Percentiles rank a stretch among this genome's conserved stretches.
phyloP scores from a whole-genome alignment of 2,888 invertebrate species.

The Ellobium chinense region DNA sequence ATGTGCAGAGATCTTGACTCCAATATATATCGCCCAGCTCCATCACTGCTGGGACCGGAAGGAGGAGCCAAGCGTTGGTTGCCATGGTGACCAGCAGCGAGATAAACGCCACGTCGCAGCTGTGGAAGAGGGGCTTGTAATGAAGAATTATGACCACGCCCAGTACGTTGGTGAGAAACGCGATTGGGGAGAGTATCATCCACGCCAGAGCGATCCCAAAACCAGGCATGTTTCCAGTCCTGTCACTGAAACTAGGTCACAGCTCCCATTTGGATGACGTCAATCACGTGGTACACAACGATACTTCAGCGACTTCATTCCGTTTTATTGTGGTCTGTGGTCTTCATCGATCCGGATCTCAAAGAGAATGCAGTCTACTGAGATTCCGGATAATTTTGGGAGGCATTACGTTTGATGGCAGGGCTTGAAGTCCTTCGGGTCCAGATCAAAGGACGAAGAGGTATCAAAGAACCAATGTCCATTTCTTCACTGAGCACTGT shows the following conservation, averaged over 20 bases:
- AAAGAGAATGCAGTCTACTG: no score
- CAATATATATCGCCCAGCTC: slow-evolving; percentile 48
- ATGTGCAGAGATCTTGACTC: slow-evolving; percentile 41
- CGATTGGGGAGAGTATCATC: slow-evolving; percentile 63
- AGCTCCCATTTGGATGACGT: neutral
- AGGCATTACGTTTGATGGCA: no score
- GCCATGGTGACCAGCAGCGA: slow-evolving; percentile 63
- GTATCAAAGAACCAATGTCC: no score
- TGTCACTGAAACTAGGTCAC: neutral
- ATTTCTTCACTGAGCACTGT: no score
- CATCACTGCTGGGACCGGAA: slow-evolving; percentile 61
- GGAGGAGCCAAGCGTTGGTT: slow-evolving; percentile 57
- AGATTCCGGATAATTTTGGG: no score
- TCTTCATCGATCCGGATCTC: no score
- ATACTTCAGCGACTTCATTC: no score
- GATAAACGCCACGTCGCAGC: slow-evolving; percentile 65
- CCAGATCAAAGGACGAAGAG: no score
- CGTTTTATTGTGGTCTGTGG: no score
- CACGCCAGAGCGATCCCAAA: slow-evolving; percentile 59
- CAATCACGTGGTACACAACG: neutral
- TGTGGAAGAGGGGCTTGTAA: slow-evolving; percentile 64
- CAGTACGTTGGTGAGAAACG: slow-evolving; percentile 60
- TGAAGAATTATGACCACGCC: slow-evolving; percentile 61
- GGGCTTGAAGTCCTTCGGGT: no score
- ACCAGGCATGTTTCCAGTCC: slow-evolving; percentile 30